Conservation (phyloP, 2,113 vertebrate species). For the Apteryx owenii region DNA sequence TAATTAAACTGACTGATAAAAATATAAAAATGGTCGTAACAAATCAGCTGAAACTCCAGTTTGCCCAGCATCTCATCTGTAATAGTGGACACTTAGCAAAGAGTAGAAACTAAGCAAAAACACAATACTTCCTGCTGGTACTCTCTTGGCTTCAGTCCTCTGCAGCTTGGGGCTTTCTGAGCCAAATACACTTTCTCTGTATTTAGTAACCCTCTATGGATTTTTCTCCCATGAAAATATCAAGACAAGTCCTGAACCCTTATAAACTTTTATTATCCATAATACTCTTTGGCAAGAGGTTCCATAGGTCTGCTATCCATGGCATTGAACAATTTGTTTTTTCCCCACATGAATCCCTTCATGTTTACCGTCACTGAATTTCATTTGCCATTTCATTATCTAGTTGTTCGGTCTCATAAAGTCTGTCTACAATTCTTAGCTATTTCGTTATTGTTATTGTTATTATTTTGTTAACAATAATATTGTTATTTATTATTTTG, state of each 20-base stretch:
- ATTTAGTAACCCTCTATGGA: neutral
- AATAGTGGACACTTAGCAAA: neutral
- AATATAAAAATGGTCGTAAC: neutral
- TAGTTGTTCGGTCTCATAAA: constrained; percentile 53
- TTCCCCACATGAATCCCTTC: neutral
- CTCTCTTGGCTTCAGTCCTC: neutral
- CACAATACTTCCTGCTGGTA: neutral
- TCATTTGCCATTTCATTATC: constrained; percentile 60
- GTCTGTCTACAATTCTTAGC: constrained; percentile 34
- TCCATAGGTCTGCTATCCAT: neutral
- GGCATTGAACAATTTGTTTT: neutral
- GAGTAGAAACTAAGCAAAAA: neutral
- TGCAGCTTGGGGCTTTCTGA: neutral
- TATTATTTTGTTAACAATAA: too few species aligned
- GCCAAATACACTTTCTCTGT: neutral
- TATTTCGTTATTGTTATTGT: too few species aligned
- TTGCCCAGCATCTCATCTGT: neutral
- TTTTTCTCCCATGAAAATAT: constrained; percentile 6
- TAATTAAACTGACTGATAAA: neutral
- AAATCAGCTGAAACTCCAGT: neutral
- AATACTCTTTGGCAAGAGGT: neutral
- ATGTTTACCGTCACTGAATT: constrained; percentile 30
- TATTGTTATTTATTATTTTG: too few species aligned
- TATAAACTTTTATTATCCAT: neutral
- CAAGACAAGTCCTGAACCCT: neutral